Conservation (phyloP, 2,797 vertebrate species). For the Sebastes paucispinis region DNA sequence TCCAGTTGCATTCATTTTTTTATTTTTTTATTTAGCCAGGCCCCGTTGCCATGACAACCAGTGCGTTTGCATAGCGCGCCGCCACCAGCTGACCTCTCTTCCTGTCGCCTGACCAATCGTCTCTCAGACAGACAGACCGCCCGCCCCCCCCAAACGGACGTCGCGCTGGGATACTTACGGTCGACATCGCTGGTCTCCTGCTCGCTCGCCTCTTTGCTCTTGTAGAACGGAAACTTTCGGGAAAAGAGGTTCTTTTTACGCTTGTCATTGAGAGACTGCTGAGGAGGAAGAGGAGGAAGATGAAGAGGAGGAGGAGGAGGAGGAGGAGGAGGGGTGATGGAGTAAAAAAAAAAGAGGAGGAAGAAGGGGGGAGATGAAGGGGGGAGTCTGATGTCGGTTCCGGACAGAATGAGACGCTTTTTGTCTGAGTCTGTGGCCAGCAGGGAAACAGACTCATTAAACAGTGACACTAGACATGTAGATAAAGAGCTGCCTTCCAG, state of each 20-base stretch:
- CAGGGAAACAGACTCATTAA: neutral
- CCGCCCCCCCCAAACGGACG: slow-evolving; percentile 58
- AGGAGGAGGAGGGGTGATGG: slow-evolving; percentile 39
- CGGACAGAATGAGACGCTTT: slow-evolving; percentile 81
- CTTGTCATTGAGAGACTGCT: slow-evolving; percentile 97
- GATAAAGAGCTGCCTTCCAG: too few relatives aligned
- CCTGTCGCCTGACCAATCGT: slow-evolving; percentile 35
- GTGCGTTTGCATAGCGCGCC: neutral
- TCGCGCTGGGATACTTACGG: slow-evolving; percentile 89
- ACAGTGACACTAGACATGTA: neutral
- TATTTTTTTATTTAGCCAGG: neutral
- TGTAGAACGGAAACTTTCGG: slow-evolving; percentile 99
- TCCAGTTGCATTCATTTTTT: too few relatives aligned
- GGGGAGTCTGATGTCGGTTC: slow-evolving; percentile 86
- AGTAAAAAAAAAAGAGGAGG: slow-evolving; percentile 59
- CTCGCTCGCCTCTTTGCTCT: slow-evolving; percentile 98
- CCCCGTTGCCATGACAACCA: slow-evolving; percentile 39
- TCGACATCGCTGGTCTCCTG: slow-evolving; percentile 97
- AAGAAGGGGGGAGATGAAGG: slow-evolving; percentile 65
- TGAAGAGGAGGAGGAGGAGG: slow-evolving; percentile 69
- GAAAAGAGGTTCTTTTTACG: slow-evolving; percentile 99
- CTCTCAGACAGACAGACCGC: slow-evolving; percentile 32
- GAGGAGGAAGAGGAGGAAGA: slow-evolving; percentile 69
- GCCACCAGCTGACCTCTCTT: slow-evolving; percentile 67
- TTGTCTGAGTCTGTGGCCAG: slow-evolving; percentile 78